phyloP scores from a whole-genome alignment of 2,797 vertebrate genomes.

The Phaenicophaeus curvirostris region DNA sequence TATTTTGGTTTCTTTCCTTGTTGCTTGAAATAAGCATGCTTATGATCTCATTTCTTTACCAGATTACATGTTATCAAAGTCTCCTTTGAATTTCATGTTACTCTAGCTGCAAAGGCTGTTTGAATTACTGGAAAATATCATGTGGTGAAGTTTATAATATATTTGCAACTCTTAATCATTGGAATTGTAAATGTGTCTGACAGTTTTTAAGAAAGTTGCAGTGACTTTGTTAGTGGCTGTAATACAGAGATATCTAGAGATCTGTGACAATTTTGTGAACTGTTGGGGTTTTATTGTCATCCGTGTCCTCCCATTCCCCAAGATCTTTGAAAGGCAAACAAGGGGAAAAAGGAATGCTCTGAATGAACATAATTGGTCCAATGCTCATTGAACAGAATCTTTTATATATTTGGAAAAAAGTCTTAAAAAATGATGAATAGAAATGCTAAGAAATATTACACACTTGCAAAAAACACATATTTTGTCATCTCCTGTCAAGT shows the following conservation, averaged over 20 bases:
- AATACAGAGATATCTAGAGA: background rate
- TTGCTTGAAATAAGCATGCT: conserved; percentile 71
- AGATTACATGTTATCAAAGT: conserved; percentile 74
- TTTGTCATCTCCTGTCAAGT: conserved; percentile 37
- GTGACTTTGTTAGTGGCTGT: conserved; percentile 21
- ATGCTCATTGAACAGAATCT: background rate
- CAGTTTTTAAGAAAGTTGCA: conserved; percentile 63
- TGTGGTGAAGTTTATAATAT: conserved; percentile 63
- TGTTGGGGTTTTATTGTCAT: background rate
- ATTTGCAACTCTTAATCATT: conserved; percentile 74
- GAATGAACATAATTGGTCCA: background rate
- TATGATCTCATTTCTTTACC: conserved; percentile 75
- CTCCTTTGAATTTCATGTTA: conserved; percentile 71
- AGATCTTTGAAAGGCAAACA: background rate
- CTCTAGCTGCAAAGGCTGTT: conserved; percentile 66
- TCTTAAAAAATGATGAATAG: background rate
- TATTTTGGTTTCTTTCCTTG: conserved; percentile 70
- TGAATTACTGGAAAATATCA: conserved; percentile 67
- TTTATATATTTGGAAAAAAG: background rate
- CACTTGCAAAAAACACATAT: background rate
- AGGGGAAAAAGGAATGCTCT: background rate
- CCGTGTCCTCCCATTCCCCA: too few species aligned
- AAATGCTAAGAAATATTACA: conserved; percentile 28
- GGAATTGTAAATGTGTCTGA: conserved; percentile 46
- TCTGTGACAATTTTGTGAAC: conserved; percentile 28